These are phyloP conservation scores for Anas bahamensis DNA, from an alignment of 2,797 vertebrate species.

Conservation along the genomic window DNA sequence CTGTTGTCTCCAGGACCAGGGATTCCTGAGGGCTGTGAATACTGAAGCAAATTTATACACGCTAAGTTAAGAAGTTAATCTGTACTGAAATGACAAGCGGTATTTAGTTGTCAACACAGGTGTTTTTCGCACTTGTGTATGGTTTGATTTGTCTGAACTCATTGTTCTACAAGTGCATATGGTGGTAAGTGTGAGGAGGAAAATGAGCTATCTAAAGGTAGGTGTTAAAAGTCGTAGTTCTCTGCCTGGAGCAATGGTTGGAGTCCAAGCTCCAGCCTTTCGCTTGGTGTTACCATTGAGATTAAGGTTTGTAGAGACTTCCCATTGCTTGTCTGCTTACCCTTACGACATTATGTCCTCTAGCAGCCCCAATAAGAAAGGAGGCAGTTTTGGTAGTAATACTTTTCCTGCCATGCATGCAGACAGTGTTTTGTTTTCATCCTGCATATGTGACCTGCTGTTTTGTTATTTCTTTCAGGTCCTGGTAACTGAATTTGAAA, in stretches of 20 bases:
- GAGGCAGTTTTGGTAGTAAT: background rate
- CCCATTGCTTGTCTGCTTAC: accelerated
- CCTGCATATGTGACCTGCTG: background rate
- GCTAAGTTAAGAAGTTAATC: too few relatives aligned
- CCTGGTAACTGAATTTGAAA: background rate
- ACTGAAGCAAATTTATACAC: too few relatives aligned
- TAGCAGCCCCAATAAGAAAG: background rate
- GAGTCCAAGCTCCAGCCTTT: background rate
- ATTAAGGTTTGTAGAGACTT: background rate
- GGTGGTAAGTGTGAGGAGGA: background rate
- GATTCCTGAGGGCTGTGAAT: too few relatives aligned
- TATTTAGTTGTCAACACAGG: background rate
- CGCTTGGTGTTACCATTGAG: background rate
- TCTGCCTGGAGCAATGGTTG: background rate
- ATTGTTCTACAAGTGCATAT: background rate
- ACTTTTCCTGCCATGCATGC: background rate
- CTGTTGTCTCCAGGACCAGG: too few relatives aligned
- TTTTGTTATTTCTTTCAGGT: background rate
- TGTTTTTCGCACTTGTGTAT: background rate
- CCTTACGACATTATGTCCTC: background rate
- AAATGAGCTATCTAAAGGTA: background rate
- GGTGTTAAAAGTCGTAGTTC: background rate
- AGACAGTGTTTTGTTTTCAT: background rate
- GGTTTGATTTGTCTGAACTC: background rate
- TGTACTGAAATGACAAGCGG: background rate